phyloP scores from a whole-genome alignment of 2,797 vertebrate species.

The Myotis daubentonii region DNA sequence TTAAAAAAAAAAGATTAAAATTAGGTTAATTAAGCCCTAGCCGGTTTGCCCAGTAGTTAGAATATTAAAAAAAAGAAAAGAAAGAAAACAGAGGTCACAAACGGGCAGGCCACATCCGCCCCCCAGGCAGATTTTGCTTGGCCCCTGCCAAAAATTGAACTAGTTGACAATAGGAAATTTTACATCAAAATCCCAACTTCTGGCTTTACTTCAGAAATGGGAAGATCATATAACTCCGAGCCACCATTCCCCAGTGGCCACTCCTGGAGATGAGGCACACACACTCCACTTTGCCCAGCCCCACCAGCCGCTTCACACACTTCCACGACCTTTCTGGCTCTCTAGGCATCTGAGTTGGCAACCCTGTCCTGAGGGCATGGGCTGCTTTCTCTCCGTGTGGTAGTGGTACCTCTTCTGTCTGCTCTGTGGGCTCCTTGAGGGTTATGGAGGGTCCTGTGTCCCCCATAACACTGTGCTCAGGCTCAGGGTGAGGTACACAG shows the following conservation, averaged over 20 bases:
- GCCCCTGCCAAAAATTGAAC: slow-evolving; percentile 6
- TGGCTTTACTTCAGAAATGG: slow-evolving; percentile 20
- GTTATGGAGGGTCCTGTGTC: too few species aligned
- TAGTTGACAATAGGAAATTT: slow-evolving; percentile 45
- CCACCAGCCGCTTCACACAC: background rate
- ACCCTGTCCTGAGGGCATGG: background rate
- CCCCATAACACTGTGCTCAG: background rate
- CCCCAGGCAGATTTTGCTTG: slow-evolving; percentile 37
- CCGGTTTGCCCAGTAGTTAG: too few species aligned
- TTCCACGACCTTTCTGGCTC: background rate
- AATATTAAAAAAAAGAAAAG: too few species aligned
- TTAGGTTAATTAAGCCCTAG: too few species aligned
- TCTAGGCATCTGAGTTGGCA: background rate
- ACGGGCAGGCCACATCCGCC: background rate
- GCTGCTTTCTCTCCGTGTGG: background rate
- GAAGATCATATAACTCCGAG: background rate
- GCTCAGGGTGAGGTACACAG: background rate
- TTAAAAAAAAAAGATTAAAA: too few species aligned
- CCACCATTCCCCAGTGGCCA: background rate
- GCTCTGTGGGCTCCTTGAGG: background rate
- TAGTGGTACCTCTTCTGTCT: background rate
- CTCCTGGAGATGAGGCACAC: background rate
- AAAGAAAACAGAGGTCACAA: slow-evolving; percentile 46
- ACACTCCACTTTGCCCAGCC: background rate
- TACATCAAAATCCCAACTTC: slow-evolving; percentile 45